A percentile compares a stretch with the other conserved stretches of the same genome.
Conservation (phyloP, 2,888 invertebrate species). For the Brachyptera putata region DNA sequence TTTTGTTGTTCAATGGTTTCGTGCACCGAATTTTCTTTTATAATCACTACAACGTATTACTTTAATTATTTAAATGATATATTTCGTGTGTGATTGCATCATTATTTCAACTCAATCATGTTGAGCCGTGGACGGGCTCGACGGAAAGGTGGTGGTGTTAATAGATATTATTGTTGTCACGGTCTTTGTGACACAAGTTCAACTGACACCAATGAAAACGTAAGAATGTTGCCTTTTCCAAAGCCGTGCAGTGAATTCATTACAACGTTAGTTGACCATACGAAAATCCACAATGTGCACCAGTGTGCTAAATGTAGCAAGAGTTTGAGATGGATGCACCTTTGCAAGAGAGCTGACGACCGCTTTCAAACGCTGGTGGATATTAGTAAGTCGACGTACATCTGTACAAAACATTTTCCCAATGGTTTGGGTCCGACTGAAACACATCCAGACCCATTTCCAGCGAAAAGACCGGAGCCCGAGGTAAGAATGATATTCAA, state of each 20-base stretch:
- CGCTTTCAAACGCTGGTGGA: background rate
- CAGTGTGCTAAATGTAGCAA: background rate
- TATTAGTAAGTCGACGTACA: background rate
- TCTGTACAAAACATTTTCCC: constrained; percentile 3
- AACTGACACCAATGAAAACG: background rate
- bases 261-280: background rate
- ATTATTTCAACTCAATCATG: too few relatives aligned
- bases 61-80: too few relatives aligned
- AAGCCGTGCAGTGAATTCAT: background rate
- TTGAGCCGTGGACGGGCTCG: too few relatives aligned
- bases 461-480: too few relatives aligned
- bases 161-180: constrained; percentile 8
- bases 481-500: too few relatives aligned
- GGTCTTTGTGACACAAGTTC: background rate
- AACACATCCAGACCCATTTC: constrained; percentile 5
- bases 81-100: too few relatives aligned
- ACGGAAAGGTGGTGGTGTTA: too few relatives aligned
- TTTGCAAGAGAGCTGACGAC: background rate
- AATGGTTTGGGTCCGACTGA: background rate
- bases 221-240: background rate
- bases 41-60: too few relatives aligned
- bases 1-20: too few relatives aligned
- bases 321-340: constrained; percentile 4
- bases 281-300: background rate
- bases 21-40: too few relatives aligned